Evolutionary conservation across 1,140 invertebrate genomes (phyloP).

Genomic region (Episyrphus balteatus): DNA sequence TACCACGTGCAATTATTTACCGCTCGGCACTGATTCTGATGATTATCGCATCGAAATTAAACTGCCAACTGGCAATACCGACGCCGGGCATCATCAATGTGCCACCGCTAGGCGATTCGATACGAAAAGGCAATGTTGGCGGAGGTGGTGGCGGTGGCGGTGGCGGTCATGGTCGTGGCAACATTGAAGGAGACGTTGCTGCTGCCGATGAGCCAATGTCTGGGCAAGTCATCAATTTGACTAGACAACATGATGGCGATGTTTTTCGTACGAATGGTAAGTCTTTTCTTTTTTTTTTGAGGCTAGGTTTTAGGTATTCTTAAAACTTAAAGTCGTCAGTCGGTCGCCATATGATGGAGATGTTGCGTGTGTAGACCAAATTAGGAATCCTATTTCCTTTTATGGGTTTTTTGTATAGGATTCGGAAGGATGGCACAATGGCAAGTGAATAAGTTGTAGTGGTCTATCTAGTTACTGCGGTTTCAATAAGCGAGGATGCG

Average conservation of each 20-base stretch:
- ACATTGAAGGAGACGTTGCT: neutral
- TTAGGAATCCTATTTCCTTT: too few relatives aligned
- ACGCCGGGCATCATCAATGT: neutral
- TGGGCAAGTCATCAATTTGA: constrained; percentile 36
- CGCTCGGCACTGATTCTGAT: too few relatives aligned
- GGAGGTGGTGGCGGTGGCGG: neutral
- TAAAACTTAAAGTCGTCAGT: too few relatives aligned
- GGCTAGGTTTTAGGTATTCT: neutral
- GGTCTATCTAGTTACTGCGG: too few relatives aligned
- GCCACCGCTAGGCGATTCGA: constrained; percentile 5
- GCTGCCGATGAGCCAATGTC: constrained; percentile 9
- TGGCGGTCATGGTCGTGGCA: too few relatives aligned
- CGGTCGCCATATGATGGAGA: neutral
- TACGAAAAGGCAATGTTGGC: constrained; percentile 7
- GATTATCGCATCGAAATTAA: too few relatives aligned
- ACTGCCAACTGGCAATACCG: too few relatives aligned
- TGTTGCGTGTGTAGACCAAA: neutral
- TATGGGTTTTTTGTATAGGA: too few relatives aligned
- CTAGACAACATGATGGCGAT: constrained; percentile 45
- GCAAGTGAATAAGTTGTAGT: too few relatives aligned
- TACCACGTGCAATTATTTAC: too few relatives aligned
- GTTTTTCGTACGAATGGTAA: constrained; percentile 45
- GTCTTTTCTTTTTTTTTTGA: constrained; percentile 9
- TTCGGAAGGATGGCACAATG: too few relatives aligned
- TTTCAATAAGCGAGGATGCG: too few relatives aligned